phyloP scores from a whole-genome alignment of 2,113 vertebrate species.

The Burhinus oedicnemus region DNA sequence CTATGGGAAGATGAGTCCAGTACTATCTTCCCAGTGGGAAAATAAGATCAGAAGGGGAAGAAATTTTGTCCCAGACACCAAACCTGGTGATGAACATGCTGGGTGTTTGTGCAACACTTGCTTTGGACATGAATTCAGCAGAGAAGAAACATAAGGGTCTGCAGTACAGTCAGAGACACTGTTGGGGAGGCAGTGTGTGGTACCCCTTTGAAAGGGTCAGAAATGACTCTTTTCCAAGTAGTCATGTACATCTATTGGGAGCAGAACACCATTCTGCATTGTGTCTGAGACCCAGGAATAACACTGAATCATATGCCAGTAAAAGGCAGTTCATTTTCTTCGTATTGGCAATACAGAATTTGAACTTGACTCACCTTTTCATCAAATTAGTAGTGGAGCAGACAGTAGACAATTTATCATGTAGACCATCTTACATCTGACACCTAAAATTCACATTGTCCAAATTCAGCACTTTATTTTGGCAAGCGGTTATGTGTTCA shows the following conservation, averaged over 20 bases:
- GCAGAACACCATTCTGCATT: not conserved
- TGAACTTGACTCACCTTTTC: not conserved
- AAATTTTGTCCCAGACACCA: not conserved
- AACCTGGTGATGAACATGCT: not conserved
- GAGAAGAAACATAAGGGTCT: not conserved
- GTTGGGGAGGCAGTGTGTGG: not conserved
- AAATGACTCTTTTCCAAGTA: not conserved
- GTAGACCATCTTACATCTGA: not conserved
- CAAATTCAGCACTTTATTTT: conserved; percentile 54
- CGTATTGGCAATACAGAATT: not conserved
- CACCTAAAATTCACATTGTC: not conserved
- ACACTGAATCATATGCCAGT: not conserved
- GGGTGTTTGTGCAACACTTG: not conserved
- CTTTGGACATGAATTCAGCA: not conserved
- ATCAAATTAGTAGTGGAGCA: not conserved
- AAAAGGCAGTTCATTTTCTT: not conserved
- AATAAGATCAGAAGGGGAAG: not conserved
- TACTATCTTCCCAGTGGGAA: not conserved
- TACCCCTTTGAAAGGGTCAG: not conserved
- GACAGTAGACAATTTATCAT: conserved; percentile 3
- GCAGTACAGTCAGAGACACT: not conserved
- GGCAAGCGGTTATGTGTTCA: not conserved
- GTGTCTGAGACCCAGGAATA: not conserved
- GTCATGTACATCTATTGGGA: rapidly evolving
- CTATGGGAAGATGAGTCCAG: not conserved